These are phyloP conservation scores for Zygothrica quintamaculata DNA, from an alignment of 2,888 invertebrate genomes.

Conservation along the genomic window DNA sequence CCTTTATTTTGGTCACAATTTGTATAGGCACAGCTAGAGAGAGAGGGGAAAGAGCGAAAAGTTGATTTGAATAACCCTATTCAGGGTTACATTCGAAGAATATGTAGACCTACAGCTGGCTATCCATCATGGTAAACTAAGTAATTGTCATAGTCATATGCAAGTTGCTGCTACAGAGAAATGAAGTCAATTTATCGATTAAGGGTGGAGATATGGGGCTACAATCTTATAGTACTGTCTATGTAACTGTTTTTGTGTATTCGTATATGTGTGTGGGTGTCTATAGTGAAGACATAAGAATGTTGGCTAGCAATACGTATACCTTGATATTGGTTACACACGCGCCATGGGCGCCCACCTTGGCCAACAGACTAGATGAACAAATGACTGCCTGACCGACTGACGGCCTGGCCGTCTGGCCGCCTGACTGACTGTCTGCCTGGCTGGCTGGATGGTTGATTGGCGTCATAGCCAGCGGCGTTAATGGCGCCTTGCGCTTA, in stretches of 20 bases:
- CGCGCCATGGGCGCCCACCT: conserved; percentile 54
- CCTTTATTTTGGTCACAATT: too few species aligned
- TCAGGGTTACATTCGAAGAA: neutral
- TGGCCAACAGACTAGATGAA: conserved; percentile 29
- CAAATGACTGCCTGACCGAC: conserved; percentile 9
- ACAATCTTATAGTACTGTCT: conserved; percentile 18
- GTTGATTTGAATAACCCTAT: too few species aligned
- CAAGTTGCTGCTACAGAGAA: conserved; percentile 31
- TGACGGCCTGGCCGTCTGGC: conserved; percentile 13
- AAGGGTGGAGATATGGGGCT: neutral
- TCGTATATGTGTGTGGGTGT: neutral
- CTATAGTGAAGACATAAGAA: conserved; percentile 66
- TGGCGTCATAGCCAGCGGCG: conserved; percentile 56
- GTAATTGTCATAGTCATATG: conserved; percentile 43
- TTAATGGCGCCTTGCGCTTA: conserved; percentile 13
- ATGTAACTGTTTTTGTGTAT: conserved; percentile 6
- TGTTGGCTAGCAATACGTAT: conserved; percentile 20
- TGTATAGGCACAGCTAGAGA: too few species aligned
- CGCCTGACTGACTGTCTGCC: conserved; percentile 10
- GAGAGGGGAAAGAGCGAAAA: too few species aligned
- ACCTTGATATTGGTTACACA: conserved; percentile 56
- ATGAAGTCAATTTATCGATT: conserved; percentile 63
- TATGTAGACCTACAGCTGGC: conserved; percentile 1
- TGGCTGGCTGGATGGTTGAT: conserved; percentile 15
- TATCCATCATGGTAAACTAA: conserved; percentile 38